phyloP scores from a whole-genome alignment of 1,140 invertebrate species.

The Euura saliciscinereae region DNA sequence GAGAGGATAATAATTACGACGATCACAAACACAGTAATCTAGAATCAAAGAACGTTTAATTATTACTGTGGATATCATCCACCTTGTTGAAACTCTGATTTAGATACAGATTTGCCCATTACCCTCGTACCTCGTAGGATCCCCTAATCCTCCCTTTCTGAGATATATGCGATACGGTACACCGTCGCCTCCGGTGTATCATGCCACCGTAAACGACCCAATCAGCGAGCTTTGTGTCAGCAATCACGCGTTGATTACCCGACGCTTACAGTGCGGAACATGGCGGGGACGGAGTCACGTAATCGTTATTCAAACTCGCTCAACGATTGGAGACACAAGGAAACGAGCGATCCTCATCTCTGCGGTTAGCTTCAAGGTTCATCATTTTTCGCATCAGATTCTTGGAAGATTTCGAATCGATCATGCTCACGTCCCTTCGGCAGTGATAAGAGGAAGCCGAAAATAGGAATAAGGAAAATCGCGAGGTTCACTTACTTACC shows the following conservation, averaged over 20 bases:
- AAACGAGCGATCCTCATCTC: conserved; percentile 18
- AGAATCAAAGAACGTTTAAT: too few relatives aligned
- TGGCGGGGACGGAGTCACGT: not conserved
- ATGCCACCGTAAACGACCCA: conserved; percentile 49
- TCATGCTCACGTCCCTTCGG: too few relatives aligned
- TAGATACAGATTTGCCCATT: too few relatives aligned
- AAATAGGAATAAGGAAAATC: not conserved
- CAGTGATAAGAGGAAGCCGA: not conserved
- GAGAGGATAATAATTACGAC: too few relatives aligned
- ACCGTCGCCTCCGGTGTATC: conserved; percentile 26
- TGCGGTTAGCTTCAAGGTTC: too few relatives aligned
- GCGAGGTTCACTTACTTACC: not conserved
- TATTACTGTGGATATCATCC: too few relatives aligned
- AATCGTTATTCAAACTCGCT: conserved; percentile 14
- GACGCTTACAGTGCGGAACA: conserved; percentile 34
- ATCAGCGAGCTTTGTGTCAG: conserved; percentile 51
- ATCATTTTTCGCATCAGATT: too few relatives aligned
- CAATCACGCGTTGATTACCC: conserved; percentile 51
- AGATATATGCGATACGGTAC: not conserved
- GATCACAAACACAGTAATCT: too few relatives aligned
- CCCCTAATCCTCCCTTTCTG: not conserved
- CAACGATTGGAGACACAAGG: conserved; percentile 20
- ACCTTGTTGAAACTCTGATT: too few relatives aligned
- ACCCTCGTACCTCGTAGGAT: not conserved
- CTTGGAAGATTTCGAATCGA: too few relatives aligned